phyloP scores from a whole-genome alignment of 2,797 vertebrate genomes.

The Cirrhinus molitorella region DNA sequence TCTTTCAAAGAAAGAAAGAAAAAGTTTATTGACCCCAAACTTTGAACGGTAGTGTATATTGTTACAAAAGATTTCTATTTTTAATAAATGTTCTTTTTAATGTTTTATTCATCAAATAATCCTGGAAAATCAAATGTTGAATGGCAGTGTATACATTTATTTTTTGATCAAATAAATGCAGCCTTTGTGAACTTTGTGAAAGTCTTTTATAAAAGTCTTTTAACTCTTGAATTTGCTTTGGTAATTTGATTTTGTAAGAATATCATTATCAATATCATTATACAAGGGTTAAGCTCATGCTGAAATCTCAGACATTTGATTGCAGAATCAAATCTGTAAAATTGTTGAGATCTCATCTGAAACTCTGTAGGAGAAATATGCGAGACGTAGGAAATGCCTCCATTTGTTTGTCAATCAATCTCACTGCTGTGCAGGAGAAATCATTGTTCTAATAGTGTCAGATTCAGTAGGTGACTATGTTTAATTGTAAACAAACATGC shows the following conservation, averaged over 20 bases:
- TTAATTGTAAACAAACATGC: not conserved
- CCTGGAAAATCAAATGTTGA: too few species aligned
- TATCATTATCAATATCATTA: too few species aligned
- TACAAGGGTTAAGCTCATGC: not conserved
- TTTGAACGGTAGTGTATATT: too few species aligned
- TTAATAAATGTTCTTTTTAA: not conserved
- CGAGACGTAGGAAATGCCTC: not conserved
- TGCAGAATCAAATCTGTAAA: not conserved
- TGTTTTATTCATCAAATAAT: not conserved
- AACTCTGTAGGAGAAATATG: not conserved
- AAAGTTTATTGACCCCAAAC: too few species aligned
- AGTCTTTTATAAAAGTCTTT: not conserved
- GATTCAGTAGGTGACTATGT: not conserved
- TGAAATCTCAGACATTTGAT: not conserved
- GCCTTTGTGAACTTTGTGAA: not conserved
- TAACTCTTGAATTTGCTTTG: not conserved
- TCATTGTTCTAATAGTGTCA: not conserved
- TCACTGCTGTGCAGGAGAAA: not conserved
- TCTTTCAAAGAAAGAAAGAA: too few species aligned
- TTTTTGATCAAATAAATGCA: too few species aligned
- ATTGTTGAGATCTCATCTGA: not conserved
- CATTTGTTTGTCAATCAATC: slow-evolving; percentile 10
- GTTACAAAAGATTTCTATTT: too few species aligned
- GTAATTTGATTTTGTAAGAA: not conserved
- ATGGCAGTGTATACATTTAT: too few species aligned